phyloP scores from a whole-genome alignment of 2,888 invertebrate species.

The Leptinotarsa haldemani region DNA sequence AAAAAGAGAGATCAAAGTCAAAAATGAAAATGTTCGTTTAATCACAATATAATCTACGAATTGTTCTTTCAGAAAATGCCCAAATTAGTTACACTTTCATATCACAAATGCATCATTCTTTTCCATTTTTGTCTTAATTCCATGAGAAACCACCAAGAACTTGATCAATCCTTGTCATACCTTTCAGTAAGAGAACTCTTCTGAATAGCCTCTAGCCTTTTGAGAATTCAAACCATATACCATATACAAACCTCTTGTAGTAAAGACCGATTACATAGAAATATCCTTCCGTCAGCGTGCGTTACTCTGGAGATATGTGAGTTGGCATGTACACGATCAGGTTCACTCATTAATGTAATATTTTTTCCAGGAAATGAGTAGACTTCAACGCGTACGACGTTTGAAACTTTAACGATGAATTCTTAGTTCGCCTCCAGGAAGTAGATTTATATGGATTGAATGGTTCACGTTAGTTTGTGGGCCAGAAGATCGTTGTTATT shows the following conservation, averaged over 20 bases:
- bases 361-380: slow-evolving; percentile 33
- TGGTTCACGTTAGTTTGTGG: neutral
- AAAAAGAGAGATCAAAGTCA: too few species aligned
- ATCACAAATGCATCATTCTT: neutral
- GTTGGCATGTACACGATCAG: slow-evolving; percentile 42
- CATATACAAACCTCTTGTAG: slow-evolving; percentile 3
- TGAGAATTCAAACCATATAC: slow-evolving; percentile 9
- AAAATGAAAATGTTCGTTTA: too few species aligned
- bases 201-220: neutral
- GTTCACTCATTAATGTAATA: slow-evolving; percentile 42
- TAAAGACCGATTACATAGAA: slow-evolving; percentile 19
- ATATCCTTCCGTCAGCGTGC: slow-evolving; percentile 42
- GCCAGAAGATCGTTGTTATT: neutral
- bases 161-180: neutral
- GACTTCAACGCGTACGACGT: slow-evolving; percentile 33
- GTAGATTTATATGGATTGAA: slow-evolving; percentile 3
- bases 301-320: slow-evolving; percentile 40
- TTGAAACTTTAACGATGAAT: slow-evolving; percentile 34
- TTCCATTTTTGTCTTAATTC: neutral
- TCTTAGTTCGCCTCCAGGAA: slow-evolving; percentile 24
- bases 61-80: too few species aligned
- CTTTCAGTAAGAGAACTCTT: neutral
- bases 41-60: too few species aligned
- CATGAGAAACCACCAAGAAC: slow-evolving; percentile 1
- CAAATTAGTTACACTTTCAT: too few species aligned